Conservation (phyloP, 2,888 invertebrate species). For the Chaetogeoica ovagalla region DNA sequence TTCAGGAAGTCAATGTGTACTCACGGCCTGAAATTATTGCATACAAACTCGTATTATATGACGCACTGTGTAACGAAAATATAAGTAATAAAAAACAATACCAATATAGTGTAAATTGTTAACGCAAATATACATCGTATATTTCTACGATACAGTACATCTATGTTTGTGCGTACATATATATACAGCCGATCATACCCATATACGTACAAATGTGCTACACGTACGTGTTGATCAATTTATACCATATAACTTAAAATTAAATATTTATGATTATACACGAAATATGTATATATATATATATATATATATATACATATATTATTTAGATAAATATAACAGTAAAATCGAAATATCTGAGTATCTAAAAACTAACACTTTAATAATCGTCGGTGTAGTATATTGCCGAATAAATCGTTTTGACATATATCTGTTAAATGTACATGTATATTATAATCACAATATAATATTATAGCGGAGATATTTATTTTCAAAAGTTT, state of each 20-base stretch:
- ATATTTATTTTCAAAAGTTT: too few relatives aligned
- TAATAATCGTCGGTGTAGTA: background rate
- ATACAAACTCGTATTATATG: background rate
- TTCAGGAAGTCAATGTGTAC: background rate
- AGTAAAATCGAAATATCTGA: background rate
- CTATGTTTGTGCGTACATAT: background rate
- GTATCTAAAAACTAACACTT: background rate
- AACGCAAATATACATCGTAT: constrained; percentile 1
- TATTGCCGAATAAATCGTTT: constrained; percentile 1
- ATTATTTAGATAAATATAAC: background rate
- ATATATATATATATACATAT: background rate
- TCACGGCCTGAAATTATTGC: background rate
- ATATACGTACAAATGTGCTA: too few relatives aligned
- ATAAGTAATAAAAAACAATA: constrained; percentile 17
- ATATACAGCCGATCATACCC: background rate
- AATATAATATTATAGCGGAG: too few relatives aligned
- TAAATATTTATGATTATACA: constrained; percentile 12
- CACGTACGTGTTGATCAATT: background rate
- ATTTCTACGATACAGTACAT: background rate
- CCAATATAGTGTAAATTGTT: constrained; percentile 8
- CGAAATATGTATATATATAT: background rate
- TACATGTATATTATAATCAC: too few relatives aligned
- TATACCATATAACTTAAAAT: constrained; percentile 1
- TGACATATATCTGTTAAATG: background rate
- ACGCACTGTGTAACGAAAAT: background rate